Evolutionary conservation across 92 coral and sea anemone genomes (phyloP), one percentile per base, ranked within the genome.

Genomic region (Diadumene lineata): DNA sequence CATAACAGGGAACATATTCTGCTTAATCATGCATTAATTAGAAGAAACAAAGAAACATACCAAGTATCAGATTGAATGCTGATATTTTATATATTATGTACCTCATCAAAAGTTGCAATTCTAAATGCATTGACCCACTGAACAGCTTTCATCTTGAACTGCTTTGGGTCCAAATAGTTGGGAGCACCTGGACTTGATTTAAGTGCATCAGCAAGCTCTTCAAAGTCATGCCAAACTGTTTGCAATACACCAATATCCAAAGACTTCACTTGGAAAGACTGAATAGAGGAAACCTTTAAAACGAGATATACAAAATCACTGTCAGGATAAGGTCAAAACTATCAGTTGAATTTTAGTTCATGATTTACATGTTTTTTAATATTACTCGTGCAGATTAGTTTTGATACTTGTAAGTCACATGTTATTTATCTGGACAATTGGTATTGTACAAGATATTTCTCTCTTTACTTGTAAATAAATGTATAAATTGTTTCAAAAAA

Each of bases 111-210:
- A 0, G 79, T 74, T 0, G 79, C 79, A 60, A 1, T 43, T 31
- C 79, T 74, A 22, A 74, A 74, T 23, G 26, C 31, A 2, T 31
- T 61, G 3, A 23, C 88, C 81, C 88, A 84, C 28, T 78, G 56
- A 1, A 71, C 55, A 28, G 75, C 88, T 18, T 50, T 43, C 0
- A 27, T 34, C 63, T 84, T 78, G 22, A 84, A 84, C 0, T 27
- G 29, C 25, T 31, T 19, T n/a, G 84, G 89, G 38, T 44, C 29
- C 43, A 84, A 31, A 67, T 84, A 84, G 18, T 68, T 27, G 18
- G 77, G 69, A 17, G 24, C 1, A 19, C 66, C 77, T 7, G 66
- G 66, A 31, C 30, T 34, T 15, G 77, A 27, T 21, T 33, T 72
- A 7, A 72, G 51, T 9, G 77, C 77, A 56, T 72, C 77, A 19